Conservation (phyloP, 2,797 vertebrate species). For the Catamblyrhynchus diadema region DNA sequence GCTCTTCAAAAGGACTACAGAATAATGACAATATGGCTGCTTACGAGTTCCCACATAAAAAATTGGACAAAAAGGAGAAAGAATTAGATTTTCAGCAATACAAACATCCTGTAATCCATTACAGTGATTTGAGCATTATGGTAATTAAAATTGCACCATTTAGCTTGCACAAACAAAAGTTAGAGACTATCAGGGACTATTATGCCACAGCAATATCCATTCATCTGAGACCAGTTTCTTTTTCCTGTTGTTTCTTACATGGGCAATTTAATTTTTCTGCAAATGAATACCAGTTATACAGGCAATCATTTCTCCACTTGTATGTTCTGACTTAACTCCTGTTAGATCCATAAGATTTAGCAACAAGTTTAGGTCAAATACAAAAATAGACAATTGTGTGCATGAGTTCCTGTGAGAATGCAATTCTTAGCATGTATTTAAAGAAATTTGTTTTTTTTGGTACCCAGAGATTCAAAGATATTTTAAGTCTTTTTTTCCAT, state of each 20-base stretch:
- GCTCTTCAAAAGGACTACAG: neutral
- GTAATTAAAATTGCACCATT: conserved; percentile 26
- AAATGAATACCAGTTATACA: neutral
- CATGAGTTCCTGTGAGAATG: neutral
- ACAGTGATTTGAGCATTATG: neutral
- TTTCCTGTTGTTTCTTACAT: neutral
- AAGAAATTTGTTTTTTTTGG: neutral
- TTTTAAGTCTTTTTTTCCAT: neutral
- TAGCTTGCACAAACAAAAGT: neutral
- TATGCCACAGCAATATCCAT: neutral
- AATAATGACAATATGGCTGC: neutral
- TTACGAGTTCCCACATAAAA: neutral
- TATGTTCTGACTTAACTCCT: neutral
- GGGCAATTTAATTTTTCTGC: neutral
- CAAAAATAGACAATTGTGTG: neutral
- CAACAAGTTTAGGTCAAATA: neutral
- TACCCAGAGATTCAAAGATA: neutral
- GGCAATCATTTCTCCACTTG: neutral
- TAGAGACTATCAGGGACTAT: neutral
- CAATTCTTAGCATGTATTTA: neutral
- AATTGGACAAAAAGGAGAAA: neutral
- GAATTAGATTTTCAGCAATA: neutral
- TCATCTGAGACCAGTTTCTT: neutral
- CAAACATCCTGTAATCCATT: neutral
- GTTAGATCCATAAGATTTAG: neutral